Conservation (phyloP, 2,113 vertebrate genomes). For the Microtus richardsoni region DNA sequence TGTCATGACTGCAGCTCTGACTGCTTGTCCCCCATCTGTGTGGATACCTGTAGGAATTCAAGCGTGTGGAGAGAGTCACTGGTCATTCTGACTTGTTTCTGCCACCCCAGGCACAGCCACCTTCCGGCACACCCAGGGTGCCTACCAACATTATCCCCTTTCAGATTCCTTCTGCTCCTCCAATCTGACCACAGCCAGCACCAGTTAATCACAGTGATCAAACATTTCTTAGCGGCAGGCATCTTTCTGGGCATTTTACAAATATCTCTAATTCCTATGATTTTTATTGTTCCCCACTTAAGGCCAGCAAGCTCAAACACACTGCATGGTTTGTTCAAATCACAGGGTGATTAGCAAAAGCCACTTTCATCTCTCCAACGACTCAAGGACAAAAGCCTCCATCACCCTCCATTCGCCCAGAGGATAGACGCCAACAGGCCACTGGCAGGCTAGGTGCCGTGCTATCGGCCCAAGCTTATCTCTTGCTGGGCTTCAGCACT, state of each 20-base stretch:
- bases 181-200: background rate
- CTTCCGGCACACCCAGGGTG: background rate
- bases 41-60: background rate
- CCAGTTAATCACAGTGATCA: background rate
- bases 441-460: conserved; percentile 59
- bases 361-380: background rate
- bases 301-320: conserved; percentile 18
- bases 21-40: rapidly evolving
- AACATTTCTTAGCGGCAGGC: background rate
- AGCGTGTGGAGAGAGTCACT: background rate
- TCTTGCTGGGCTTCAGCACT: conserved; percentile 58
- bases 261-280: background rate
- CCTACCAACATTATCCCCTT: background rate
- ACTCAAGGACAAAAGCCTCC: conserved; percentile 65
- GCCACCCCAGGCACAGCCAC: background rate
- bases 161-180: background rate
- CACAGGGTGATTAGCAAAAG: conserved; percentile 20
- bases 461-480: conserved; percentile 73
- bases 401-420: conserved; percentile 51
- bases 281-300: background rate
- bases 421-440: conserved; percentile 69
- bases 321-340: conserved; percentile 15
- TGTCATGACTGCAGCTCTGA: rapidly evolving
- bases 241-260: background rate
- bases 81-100: background rate